Base-by-base conservation (phyloP, 1,140 invertebrate species). In the Odontomachus brunneus region DNA sequence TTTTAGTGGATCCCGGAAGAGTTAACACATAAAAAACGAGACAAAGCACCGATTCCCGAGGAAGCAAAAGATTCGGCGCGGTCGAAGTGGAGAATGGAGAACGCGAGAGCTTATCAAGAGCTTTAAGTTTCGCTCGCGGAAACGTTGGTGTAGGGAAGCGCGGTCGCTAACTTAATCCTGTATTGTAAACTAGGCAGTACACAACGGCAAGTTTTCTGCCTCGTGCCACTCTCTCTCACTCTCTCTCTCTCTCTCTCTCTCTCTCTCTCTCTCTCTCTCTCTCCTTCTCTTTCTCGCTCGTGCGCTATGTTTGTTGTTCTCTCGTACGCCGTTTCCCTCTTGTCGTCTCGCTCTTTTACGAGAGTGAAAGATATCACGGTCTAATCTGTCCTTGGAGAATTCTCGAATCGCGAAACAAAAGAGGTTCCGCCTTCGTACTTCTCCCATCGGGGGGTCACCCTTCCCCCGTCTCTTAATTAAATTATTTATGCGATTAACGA, bases 101-200 rank as follows among this genome's bases (percentile, higher is more conserved):
- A 86, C 66, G 73, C 62, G 72, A 84, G 88, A 87, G 90, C 91
- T 93, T 93, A 92, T 93, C 91, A 93, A 89, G 90, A 91, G 89
- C 87, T 92, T 92, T 86, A 93, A 93, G 90, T 92, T 92, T 91
- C 84, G 84, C 85, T 92, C 75, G 84, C 65, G 83, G 71, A 83
- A 75, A 72, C 80, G 78, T 67, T 59, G 73, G 49, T 67, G 62
- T 63, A 67, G 73, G 66, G 84, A 66, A 82, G 62, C 74, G 82
- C 80, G 82, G 82, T 84, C 75, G 83, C 82, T 67, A 80, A 82
- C 90, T 93, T 93, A 92, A 93, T 92, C 92, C 91, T 90, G 89
- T 92, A 93, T 93, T 93, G 91, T 91, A 91, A 93, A 93, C 90
- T 92, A 92, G 90, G 86, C 84, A 86, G 88, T 86, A 89, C 90